Evolutionary conservation across 2,888 invertebrate genomes (phyloP).

Genomic region (Xylota segnis): DNA sequence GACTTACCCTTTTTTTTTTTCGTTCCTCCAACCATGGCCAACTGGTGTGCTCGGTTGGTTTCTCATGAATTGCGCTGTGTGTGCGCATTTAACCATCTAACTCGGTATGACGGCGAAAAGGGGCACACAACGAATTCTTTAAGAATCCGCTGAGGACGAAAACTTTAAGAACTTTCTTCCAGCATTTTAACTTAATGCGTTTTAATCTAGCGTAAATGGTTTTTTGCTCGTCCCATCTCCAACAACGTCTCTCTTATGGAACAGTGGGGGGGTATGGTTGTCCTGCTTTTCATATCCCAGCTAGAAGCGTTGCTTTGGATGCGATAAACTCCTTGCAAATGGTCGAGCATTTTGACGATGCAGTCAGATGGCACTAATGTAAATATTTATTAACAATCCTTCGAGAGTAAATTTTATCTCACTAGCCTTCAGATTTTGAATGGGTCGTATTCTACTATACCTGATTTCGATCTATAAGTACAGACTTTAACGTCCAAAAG

Average conservation of each 20-base stretch:
- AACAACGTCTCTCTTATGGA: background rate
- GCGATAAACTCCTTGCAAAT: slow-evolving; percentile 57
- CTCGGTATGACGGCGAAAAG: background rate
- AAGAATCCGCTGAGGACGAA: slow-evolving; percentile 45
- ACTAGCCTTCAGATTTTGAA: slow-evolving; percentile 4
- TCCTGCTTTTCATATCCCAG: slow-evolving; percentile 3
- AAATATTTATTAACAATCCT: slow-evolving; percentile 54
- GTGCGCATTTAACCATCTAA: slow-evolving; percentile 5
- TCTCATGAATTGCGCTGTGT: slow-evolving; percentile 25
- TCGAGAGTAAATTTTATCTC: slow-evolving; percentile 31
- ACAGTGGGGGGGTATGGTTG: slow-evolving; percentile 2
- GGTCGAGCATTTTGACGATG: slow-evolving; percentile 40
- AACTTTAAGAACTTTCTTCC: slow-evolving; percentile 69
- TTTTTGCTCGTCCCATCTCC: slow-evolving; percentile 3
- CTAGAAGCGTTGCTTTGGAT: slow-evolving; percentile 3
- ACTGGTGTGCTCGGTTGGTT: slow-evolving; percentile 28
- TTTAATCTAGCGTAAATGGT: slow-evolving; percentile 69
- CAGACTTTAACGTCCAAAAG: background rate
- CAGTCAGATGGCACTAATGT: slow-evolving; percentile 60
- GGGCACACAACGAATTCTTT: slow-evolving; percentile 19
- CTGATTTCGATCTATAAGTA: background rate
- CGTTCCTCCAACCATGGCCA: slow-evolving; percentile 27
- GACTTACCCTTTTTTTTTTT: background rate
- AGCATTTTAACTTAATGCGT: slow-evolving; percentile 69
- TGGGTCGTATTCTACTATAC: background rate